phyloP scores from a whole-genome alignment of 53 echinoderm and acorn worm species.

The Apostichopus leukothele region DNA sequence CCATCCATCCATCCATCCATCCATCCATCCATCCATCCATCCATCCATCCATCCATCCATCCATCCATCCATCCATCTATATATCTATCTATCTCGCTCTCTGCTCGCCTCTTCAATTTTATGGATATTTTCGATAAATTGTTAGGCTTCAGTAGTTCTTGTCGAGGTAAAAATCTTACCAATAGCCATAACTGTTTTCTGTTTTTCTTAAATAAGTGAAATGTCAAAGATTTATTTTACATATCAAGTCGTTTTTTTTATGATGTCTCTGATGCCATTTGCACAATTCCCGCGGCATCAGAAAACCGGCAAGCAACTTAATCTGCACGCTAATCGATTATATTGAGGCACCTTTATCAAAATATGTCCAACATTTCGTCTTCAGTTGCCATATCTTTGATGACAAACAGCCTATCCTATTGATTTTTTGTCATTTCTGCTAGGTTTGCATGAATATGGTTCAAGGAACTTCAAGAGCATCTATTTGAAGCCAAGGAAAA shows the following conservation, averaged over 20 bases:
- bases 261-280: neutral
- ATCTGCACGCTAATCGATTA: neutral
- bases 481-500: too few relatives aligned
- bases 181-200: neutral
- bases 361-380: neutral
- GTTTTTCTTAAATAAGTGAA: neutral
- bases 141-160: too few relatives aligned
- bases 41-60: too few relatives aligned
- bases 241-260: neutral
- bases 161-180: neutral
- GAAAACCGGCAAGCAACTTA: neutral
- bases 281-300: neutral
- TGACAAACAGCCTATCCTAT: neutral
- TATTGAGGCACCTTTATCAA: neutral
- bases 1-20: too few relatives aligned
- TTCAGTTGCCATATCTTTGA: neutral
- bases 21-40: too few relatives aligned
- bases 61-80: too few relatives aligned
- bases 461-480: neutral
- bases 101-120: too few relatives aligned
- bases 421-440: neutral
- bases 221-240: conserved; percentile 36
- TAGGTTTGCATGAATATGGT: neutral
- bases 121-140: too few relatives aligned
- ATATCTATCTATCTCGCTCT: too few relatives aligned